These are phyloP conservation scores for Callimorpha dominula DNA, from an alignment of 2,888 invertebrate genomes.

Conservation along the genomic window DNA sequence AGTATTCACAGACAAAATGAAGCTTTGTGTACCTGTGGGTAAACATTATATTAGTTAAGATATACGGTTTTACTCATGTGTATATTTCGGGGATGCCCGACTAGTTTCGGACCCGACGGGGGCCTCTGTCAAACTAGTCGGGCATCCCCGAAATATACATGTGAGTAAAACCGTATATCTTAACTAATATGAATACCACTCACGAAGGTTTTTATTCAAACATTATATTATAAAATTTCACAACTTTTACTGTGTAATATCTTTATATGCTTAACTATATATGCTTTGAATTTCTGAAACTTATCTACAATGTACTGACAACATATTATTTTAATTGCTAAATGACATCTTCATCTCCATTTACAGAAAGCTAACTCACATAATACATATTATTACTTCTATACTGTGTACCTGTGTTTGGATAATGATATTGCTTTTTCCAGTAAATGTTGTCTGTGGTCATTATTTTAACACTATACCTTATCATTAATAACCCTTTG, in stretches of 20 bases:
- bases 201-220: too few species aligned
- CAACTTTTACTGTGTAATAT: not conserved
- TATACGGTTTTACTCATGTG: too few species aligned
- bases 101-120: too few species aligned
- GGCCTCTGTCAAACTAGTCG: too few species aligned
- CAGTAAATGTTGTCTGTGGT: not conserved
- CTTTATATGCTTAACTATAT: too few species aligned
- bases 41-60: not conserved
- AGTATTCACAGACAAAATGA: not conserved
- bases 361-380: not conserved
- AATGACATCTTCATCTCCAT: not conserved
- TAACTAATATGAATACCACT: too few species aligned
- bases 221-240: not conserved
- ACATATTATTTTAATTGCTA: constrained; percentile 1
- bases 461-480: not conserved
- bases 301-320: not conserved
- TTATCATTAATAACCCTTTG: not conserved
- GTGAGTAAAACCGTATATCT: too few species aligned
- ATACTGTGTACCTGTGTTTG: not conserved
- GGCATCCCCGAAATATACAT: too few species aligned
- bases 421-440: not conserved
- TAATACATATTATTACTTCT: not conserved
- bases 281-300: not conserved
- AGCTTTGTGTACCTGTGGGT: not conserved
- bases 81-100: too few species aligned